Conservation (phyloP, 2,888 invertebrate species). For the Cosmopolites sordidus region DNA sequence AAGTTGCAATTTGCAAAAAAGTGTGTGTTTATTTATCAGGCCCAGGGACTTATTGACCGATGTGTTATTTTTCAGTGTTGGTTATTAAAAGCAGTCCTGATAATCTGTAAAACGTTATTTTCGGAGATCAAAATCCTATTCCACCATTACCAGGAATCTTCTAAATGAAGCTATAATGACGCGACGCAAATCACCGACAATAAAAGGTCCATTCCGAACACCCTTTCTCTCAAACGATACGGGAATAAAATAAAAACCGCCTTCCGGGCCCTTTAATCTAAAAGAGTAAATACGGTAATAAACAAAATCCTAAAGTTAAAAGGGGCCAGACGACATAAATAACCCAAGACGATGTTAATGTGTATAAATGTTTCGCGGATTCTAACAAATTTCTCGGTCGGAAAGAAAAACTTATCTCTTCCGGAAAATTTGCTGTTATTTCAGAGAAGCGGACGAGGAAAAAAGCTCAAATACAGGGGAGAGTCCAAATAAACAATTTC, state of each 20-base stretch:
- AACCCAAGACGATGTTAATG: constrained; percentile 45
- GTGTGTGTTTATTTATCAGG: too few species aligned
- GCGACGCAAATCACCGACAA: not conserved
- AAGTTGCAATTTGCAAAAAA: too few species aligned
- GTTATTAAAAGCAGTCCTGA: too few species aligned
- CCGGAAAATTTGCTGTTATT: constrained; percentile 28
- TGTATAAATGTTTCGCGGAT: constrained; percentile 47
- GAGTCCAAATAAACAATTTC: not conserved
- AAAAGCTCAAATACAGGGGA: not conserved
- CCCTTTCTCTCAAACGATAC: constrained; percentile 14
- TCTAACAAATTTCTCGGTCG: constrained; percentile 48
- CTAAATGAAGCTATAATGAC: constrained; percentile 8
- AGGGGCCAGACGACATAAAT: constrained; percentile 47
- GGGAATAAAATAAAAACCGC: constrained; percentile 24
- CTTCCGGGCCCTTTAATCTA: constrained; percentile 31
- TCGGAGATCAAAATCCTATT: too few species aligned
- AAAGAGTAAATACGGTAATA: constrained; percentile 39
- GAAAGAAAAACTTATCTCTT: constrained; percentile 47
- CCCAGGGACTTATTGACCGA: too few species aligned
- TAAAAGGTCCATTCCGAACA: constrained; percentile 12
- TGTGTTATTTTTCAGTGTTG: too few species aligned
- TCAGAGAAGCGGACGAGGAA: constrained; percentile 18
- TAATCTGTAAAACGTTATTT: too few species aligned
- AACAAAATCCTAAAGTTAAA: constrained; percentile 44
- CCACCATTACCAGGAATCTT: too few species aligned